Evolutionary conservation across 2,888 invertebrate species (phyloP), one percentile per base, ranked within the genome.

Genomic region (Andrena chrysosceles): DNA sequence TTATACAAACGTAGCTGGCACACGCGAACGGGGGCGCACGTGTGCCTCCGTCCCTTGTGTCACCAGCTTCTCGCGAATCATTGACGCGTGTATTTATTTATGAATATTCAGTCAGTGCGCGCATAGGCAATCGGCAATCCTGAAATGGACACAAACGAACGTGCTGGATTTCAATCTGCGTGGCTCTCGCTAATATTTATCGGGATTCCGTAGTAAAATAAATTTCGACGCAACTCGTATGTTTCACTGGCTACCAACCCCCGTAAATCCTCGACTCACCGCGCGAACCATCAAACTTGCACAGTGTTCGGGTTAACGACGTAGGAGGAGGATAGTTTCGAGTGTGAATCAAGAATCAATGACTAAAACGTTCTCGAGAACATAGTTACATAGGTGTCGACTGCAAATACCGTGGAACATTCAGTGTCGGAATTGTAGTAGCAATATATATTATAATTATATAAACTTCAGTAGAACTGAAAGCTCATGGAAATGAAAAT

Each of bases 131-230:
- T 74, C 23, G 64, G 5, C 23, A 26, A 68, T 35, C 7, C 42
- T 23, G 33, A 64, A 35, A 10, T 10, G 33, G 7, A 31, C 20
- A 16, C 29, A 56, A 77, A 62, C 80, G 54, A 63, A 67, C 60
- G 64, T 42, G 59, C 59, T 56, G 31, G 59, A 52, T 68, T 71
- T 71, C 62, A 71, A 81, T 73, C 42, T 54, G 49, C 42, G 26
- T 35, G 60, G n/a, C n/a, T 23, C 31, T 2, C 8, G 70, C 48
- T 66, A 74, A 82, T 83, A 77, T 83, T 83, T 82, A 81, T 82
- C 77, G 52, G 49, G 16, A 42, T 59, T 16, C n/a, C 56, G 63
- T 35, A 33, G 48, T 33, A 35, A 76, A 76, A 83, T 76, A 72
- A 68, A 83, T 82, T 80, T 62, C 29, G 35, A 7, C 48, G 10